Evolutionary conservation across 2,113 vertebrate species (phyloP), one percentile per base, ranked within the genome.

Genomic region (Chaenocephalus aceratus): DNA sequence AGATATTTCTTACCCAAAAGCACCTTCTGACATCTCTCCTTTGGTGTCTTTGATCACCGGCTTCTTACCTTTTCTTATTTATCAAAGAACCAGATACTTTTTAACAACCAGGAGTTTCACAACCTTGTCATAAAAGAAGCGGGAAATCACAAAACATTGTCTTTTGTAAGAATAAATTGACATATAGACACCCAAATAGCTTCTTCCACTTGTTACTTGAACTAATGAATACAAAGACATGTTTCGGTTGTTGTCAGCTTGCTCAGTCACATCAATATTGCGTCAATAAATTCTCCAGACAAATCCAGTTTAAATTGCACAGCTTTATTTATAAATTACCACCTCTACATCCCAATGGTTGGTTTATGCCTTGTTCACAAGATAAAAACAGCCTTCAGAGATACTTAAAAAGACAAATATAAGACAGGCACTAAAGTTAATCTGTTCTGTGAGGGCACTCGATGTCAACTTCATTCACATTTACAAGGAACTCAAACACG

Each of bases 271-370:
- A 49, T 34, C 41, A 36, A 58, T 5, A 13, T 23, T 51, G 41
- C 9, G 9, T 41, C 74, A 76, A 51, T 51, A 44, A 26, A 3
- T 15, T 66, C 12, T 46, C 56, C 23, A 49, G 44, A 75, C 62
- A 41, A 21, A 52, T 36, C 52, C 15, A n/a, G 14, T 60, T 67
- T 68, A 53, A 76, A 68, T 60, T 8, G 41, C 41, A 66, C 26
- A 41, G 6, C 6, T 77, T 54, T 69, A 77, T 62, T 69, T 11
- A 77, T 69, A 68, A 67, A 68, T 61, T 26, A 53, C 57, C 1
- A 11, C 5, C 15, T 23, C 54, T 52, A 21, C 65, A n/a, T 53
- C 21, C 0, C 13, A 75, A 21, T 21, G 46, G 36, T 52, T 18
- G 34, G 34, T 68, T 67, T 15, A 26, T 58, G 10, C 9, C 44